Evolutionary conservation across 2,888 invertebrate genomes (phyloP).

Genomic region (Ichneumoninae sp.): DNA sequence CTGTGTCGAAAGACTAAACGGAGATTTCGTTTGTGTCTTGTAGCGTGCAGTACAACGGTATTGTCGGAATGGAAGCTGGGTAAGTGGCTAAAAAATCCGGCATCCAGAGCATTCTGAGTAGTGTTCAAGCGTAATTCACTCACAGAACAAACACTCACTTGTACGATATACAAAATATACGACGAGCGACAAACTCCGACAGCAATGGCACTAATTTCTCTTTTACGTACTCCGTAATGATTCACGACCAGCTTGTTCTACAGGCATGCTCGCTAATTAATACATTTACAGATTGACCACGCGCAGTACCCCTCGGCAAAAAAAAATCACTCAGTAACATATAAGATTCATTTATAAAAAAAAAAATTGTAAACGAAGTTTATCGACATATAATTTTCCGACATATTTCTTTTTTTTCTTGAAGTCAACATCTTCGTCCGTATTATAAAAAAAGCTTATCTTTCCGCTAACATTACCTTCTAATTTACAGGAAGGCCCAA

Average conservation of each 20-base stretch:
- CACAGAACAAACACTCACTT: slow-evolving; percentile 56
- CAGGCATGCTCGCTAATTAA: slow-evolving; percentile 48
- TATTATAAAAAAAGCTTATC: neutral
- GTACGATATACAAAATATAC: slow-evolving; percentile 7
- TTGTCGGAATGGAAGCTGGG: slow-evolving; percentile 85
- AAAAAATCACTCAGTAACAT: neutral
- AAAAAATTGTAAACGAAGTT: neutral
- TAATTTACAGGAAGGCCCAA: slow-evolving; percentile 87
- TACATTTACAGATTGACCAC: neutral
- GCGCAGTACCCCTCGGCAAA: neutral
- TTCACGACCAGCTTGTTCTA: slow-evolving; percentile 29
- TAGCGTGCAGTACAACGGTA: slow-evolving; percentile 86
- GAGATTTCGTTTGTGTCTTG: slow-evolving; percentile 78
- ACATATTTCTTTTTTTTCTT: neutral
- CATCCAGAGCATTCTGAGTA: slow-evolving; percentile 33
- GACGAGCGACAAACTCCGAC: slow-evolving; percentile 19
- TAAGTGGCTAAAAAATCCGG: slow-evolving; percentile 81
- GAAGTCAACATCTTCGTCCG: neutral
- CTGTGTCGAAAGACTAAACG: slow-evolving; percentile 67
- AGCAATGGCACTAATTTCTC: slow-evolving; percentile 33
- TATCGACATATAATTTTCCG: neutral
- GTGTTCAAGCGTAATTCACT: slow-evolving; percentile 54
- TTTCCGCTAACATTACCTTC: neutral
- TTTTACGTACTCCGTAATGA: slow-evolving; percentile 16
- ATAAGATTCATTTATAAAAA: neutral